Percentiles rank a stretch among this genome's conserved stretches.
These are phyloP conservation scores for Drosophila sordidula DNA, from an alignment of 2,888 invertebrate species.

Conservation along the genomic window DNA sequence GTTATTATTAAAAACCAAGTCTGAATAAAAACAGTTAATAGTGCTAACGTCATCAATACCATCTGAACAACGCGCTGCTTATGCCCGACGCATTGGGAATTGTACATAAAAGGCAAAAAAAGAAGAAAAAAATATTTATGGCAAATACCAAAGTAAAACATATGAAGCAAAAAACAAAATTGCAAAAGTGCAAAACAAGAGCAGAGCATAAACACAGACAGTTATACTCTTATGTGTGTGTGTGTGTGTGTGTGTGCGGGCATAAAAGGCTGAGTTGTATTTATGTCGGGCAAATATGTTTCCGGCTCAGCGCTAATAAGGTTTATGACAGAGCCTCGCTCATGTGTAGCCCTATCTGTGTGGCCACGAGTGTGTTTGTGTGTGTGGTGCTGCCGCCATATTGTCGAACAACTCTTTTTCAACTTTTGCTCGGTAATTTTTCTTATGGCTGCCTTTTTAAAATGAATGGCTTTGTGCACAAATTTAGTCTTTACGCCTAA, in stretches of 20 bases:
- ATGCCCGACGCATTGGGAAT: constrained; percentile 19
- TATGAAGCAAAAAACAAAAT: constrained; percentile 65
- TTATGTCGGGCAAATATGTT: constrained; percentile 79
- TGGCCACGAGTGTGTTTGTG: not conserved
- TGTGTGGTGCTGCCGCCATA: constrained; percentile 54
- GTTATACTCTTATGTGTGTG: constrained; percentile 2
- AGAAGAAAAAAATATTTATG: constrained; percentile 37
- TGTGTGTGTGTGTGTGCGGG: constrained; percentile 29
- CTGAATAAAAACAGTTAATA: not conserved
- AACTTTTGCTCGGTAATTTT: constrained; percentile 65
- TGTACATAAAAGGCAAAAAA: constrained; percentile 26
- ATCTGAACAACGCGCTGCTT: constrained; percentile 2
- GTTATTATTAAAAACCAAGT: not conserved
- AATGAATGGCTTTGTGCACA: constrained; percentile 72
- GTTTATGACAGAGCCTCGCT: constrained; percentile 67
- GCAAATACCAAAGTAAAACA: constrained; percentile 58
- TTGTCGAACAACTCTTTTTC: constrained; percentile 73
- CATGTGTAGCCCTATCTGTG: constrained; percentile 23
- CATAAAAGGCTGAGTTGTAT: constrained; percentile 70
- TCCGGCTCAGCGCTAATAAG: constrained; percentile 77
- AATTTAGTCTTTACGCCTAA: constrained; percentile 79
- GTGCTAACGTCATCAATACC: constrained; percentile 9
- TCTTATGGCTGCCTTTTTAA: constrained; percentile 71
- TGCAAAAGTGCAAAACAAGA: constrained; percentile 75
- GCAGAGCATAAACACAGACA: constrained; percentile 12